Evolutionary conservation across 2,888 invertebrate species (phyloP).

Genomic region (Tribolium freemani): DNA sequence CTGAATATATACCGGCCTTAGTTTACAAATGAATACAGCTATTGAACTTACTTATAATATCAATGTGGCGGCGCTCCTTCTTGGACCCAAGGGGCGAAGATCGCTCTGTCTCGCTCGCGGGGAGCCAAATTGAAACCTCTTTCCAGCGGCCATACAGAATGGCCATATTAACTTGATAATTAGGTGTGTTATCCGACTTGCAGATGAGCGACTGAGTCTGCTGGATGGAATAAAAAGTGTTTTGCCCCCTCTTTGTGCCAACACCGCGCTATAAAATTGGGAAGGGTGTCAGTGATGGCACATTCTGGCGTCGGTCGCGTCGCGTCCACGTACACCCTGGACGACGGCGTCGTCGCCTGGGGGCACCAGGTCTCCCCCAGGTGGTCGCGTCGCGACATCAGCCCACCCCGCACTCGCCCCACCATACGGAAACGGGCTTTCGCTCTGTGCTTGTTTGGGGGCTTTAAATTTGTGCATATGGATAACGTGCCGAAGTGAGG

Average conservation of each 20-base stretch:
- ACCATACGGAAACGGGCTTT: not conserved
- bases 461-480: conserved; percentile 24
- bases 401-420: not conserved
- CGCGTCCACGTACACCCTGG: conserved; percentile 55
- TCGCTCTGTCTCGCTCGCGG: conserved; percentile 66
- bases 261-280: conserved; percentile 68
- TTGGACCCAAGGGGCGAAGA: conserved; percentile 57
- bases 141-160: conserved; percentile 76
- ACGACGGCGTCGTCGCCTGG: conserved; percentile 50
- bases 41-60: conserved; percentile 81
- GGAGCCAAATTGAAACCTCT: conserved; percentile 70
- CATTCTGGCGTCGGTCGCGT: conserved; percentile 68
- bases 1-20: conserved; percentile 69
- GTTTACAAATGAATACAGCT: conserved; percentile 81
- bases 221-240: conserved; percentile 81
- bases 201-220: conserved; percentile 83
- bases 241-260: conserved; percentile 73
- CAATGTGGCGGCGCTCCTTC: conserved; percentile 71
- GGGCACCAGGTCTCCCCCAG: conserved; percentile 53
- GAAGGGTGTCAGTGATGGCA: conserved; percentile 69
- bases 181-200: conserved; percentile 92
- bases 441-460: not conserved
- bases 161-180: conserved; percentile 92
- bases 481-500: conserved; percentile 47
- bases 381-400: not conserved